Base-by-base conservation (phyloP, 2,797 vertebrate genomes). In the Rhinella marina region DNA sequence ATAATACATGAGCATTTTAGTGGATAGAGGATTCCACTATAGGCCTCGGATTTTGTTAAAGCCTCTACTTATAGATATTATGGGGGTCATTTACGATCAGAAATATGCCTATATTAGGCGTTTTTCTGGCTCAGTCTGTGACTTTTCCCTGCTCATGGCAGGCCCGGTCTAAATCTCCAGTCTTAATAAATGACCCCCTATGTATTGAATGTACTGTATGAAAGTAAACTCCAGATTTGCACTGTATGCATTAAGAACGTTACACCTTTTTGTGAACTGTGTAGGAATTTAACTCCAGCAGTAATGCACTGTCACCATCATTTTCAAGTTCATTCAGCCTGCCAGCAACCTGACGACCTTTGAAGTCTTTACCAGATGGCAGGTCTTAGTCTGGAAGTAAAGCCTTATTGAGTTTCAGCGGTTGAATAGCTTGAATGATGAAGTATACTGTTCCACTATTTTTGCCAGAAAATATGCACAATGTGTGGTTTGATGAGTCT, bases 401-500 rank as follows among this genome's bases (percentile, higher is more conserved):
- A 90, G 89, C 86, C 82, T 91, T 64, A 85, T 90, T 91, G 90
- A 88, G 85, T 90, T 91, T 90, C 72, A 75, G 72, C 21, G 72
- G 72, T 75, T 75, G 72, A 72, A 72, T 72, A 72, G 68, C 68
- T 87, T 89, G 91, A 90, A 87, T 91, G 91, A 88, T 91, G 90
- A 94, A 91, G 90, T 93, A 86, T 88, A 90, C 88, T 85, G 48
- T 91, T 93, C 90, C 90, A 86, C 86, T 92, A 90, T 85, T 86
- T 93, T 92, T 92, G 90, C 92, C 92, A 93, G 88, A 91, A 86
- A 90, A 87, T 78, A 50, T 91, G 72, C 41, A 90, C 89, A 92
- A 81, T 84, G 76, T 88, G 91, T 91, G 92, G 89, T 92, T 90
- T 90, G 88, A 80, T 90, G 80, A 91, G 90, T 83, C 86, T 92